Evolutionary conservation across 2,888 invertebrate genomes (phyloP), one percentile per base, ranked within the genome.

Genomic region (Caenorhabditis sp.): DNA sequence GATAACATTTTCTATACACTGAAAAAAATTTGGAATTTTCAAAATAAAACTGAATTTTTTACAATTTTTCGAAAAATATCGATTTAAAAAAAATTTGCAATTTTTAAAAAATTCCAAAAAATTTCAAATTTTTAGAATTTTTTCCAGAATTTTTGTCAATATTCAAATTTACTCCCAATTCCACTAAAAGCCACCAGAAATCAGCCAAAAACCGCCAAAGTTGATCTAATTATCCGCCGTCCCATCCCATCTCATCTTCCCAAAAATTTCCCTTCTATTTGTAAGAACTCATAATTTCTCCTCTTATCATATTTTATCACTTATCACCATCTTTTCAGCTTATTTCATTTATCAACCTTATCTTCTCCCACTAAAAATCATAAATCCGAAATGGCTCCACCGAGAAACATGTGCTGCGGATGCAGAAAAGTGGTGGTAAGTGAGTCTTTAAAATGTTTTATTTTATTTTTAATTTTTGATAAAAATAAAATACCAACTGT

Each of bases 361-460:
- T 15, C 26, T 32, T 32, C 32, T 32, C 32, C 32, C 32, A 32
- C 32, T n/a, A n/a, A 32, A 32, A 32, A 15, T 32, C 55, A 32
- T 32, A n/a, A 11, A 5, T 24, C 15, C 53, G 4, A n/a, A 44
- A 71, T 71, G 61, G 50, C 71, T n/a, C 47, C 56, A 0, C 47
- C 65, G 1, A 47, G 50, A 24, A 64, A 74, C 65, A 74, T 74
- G 72, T 74, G 72, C 35, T 74, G 65, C 40, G 72, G 72, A 24
- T 74, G 72, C 51, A 56, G 72, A 65, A 74, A 74, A 51, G 72
- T 74, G 32, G 72, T 74, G 64, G 72, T 74, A 32, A 74, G 72
- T 50, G 15, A 15, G 18, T 18, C 40, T 8, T 40, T 13, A 15
- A 40, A 40, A 40, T 15, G 40, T 11, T 20, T n/a, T n/a, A n/a